A percentile compares a stretch with the other conserved stretches of the same genome.
These are phyloP conservation scores for Bruchidius siliquastri DNA, from an alignment of 2,888 invertebrate species.

Conservation along the genomic window DNA sequence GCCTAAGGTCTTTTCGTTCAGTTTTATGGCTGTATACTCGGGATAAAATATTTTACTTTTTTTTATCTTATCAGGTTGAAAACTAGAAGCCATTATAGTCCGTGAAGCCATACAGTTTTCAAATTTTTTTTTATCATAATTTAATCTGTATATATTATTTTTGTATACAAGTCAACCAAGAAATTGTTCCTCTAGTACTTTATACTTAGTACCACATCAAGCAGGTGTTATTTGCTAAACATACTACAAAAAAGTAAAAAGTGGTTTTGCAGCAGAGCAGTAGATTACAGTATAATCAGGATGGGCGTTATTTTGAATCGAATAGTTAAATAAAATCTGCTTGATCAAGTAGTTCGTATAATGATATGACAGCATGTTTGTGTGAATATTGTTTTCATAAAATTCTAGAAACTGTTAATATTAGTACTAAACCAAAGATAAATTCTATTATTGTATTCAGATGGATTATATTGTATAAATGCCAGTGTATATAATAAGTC, in stretches of 20 bases:
- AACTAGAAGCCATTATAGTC: background rate
- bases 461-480: constrained; percentile 23
- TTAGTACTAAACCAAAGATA: constrained; percentile 5
- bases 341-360: background rate
- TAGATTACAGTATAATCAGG: no score
- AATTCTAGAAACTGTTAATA: constrained; percentile 22
- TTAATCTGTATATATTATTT: constrained; percentile 1
- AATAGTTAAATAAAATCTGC: constrained; percentile 1
- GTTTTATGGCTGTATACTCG: background rate
- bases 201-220: background rate
- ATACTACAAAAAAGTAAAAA: no score
- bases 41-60: background rate
- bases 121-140: background rate
- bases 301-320: no score
- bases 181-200: constrained; percentile 3
- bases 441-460: constrained; percentile 20
- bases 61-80: background rate
- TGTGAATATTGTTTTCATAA: constrained; percentile 41
- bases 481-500: constrained; percentile 26
- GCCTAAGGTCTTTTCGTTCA: background rate
- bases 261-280: no score
- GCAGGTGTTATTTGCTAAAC: background rate
- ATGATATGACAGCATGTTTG: constrained; percentile 35
- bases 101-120: background rate
- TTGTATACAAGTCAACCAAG: constrained; percentile 1